Percentiles rank a stretch among this genome's conserved stretches.
Evolutionary conservation across 2,888 invertebrate species (phyloP).

Genomic region (Caradrina kadenii): DNA sequence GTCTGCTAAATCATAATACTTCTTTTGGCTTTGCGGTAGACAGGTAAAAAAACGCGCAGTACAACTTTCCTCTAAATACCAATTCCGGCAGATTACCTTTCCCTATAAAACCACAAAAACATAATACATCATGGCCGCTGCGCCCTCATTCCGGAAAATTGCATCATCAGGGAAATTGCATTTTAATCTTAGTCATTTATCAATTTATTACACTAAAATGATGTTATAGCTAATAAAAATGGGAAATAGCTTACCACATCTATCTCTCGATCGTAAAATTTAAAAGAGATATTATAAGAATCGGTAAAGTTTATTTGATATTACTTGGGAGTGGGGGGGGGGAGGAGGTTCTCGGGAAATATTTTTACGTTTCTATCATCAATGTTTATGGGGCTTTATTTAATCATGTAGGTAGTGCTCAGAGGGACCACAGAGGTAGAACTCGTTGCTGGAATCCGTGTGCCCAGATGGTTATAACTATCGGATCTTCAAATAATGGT

Average conservation of each 20-base stretch:
- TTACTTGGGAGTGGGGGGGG: slow-evolving; percentile 18
- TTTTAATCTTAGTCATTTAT: slow-evolving; percentile 62
- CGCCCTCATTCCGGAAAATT: slow-evolving; percentile 1
- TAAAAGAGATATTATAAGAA: slow-evolving; percentile 68
- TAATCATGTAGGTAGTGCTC: background rate
- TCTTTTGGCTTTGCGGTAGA: no score
- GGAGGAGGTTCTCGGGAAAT: background rate
- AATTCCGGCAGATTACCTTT: background rate
- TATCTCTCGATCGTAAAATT: slow-evolving; percentile 69
- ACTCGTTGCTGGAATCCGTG: background rate
- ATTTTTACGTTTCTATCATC: slow-evolving; percentile 41
- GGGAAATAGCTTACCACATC: slow-evolving; percentile 49
- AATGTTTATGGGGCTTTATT: slow-evolving; percentile 38
- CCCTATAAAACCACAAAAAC: slow-evolving; percentile 1
- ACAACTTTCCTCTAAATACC: no score
- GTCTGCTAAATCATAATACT: no score
- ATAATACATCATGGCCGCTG: background rate
- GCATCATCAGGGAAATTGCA: slow-evolving; percentile 48
- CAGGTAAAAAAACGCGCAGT: no score
- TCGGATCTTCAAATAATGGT: no score
- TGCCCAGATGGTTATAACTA: background rate
- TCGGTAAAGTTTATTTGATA: slow-evolving; percentile 68
- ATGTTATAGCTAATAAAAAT: slow-evolving; percentile 66
- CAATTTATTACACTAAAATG: slow-evolving; percentile 54
- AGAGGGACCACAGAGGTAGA: background rate